Evolutionary conservation across 1,140 invertebrate genomes (phyloP).

Genomic region (Ylistrum balloti): DNA sequence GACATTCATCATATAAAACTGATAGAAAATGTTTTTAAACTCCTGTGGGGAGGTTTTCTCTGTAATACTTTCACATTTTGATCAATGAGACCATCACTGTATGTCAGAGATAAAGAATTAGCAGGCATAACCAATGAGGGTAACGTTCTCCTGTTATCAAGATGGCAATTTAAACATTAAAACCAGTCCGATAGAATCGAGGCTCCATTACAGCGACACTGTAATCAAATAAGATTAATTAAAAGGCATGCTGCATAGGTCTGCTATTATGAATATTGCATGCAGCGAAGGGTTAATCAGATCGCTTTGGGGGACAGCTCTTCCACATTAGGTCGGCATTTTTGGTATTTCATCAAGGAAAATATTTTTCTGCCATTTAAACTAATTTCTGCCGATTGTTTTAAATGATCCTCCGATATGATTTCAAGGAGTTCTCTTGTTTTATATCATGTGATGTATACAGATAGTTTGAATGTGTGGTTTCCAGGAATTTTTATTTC

Average conservation of each 20-base stretch:
- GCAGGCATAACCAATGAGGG: slow-evolving; percentile 19
- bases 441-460: too few relatives aligned
- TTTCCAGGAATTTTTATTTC: too few relatives aligned
- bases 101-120: slow-evolving; percentile 1
- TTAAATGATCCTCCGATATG: neutral
- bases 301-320: neutral
- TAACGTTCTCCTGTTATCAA: neutral
- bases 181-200: slow-evolving; percentile 16
- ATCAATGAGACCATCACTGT: slow-evolving; percentile 24
- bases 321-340: neutral
- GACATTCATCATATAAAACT: slow-evolving; percentile 35
- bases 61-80: neutral
- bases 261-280: slow-evolving; percentile 39
- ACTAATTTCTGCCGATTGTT: neutral
- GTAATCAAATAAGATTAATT: slow-evolving; percentile 24
- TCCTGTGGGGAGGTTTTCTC: slow-evolving; percentile 2
- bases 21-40: slow-evolving; percentile 8
- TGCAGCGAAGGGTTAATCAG: neutral
- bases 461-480: too few relatives aligned
- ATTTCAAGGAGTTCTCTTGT: neutral
- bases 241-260: slow-evolving; percentile 1
- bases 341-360: neutral
- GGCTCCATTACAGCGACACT: neutral
- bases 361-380: neutral
- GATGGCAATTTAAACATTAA: slow-evolving; percentile 40